phyloP scores from a whole-genome alignment of 2,113 vertebrate genomes.

The Microtus richardsoni region DNA sequence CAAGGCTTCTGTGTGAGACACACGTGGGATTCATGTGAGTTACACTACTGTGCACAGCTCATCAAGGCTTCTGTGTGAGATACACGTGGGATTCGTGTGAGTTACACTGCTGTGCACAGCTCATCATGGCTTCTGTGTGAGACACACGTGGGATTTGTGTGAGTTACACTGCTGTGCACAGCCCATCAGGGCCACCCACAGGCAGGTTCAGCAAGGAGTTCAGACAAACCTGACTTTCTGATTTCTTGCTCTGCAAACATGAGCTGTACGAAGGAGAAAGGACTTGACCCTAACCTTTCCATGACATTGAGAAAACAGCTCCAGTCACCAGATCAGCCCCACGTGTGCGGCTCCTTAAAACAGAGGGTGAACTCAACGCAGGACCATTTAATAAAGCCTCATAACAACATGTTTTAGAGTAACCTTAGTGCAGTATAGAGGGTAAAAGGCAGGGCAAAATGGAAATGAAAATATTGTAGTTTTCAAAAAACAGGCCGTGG shows the following conservation, averaged over 20 bases:
- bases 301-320: not conserved
- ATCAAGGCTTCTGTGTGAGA: not conserved
- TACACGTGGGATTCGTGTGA: not conserved
- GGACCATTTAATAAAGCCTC: slow-evolving; percentile 15
- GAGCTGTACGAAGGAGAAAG: not conserved
- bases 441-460: not conserved
- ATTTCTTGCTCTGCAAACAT: not conserved
- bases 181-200: not conserved
- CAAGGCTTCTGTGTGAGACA: too few relatives aligned
- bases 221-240: not conserved
- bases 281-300: not conserved
- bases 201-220: not conserved
- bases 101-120: too few relatives aligned
- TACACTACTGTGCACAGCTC: not conserved
- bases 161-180: not conserved
- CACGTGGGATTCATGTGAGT: not conserved
- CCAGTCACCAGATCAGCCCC: not conserved
- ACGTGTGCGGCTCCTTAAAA: not conserved
- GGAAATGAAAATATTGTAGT: not conserved
- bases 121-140: too few relatives aligned
- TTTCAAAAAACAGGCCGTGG: not conserved
- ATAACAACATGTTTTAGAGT: not conserved
- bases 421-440: not conserved
- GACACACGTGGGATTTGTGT: too few relatives aligned
- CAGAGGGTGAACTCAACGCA: not conserved